These are phyloP conservation scores for Drosophila vallismaia DNA, from an alignment of 2,888 invertebrate species.

Conservation along the genomic window DNA sequence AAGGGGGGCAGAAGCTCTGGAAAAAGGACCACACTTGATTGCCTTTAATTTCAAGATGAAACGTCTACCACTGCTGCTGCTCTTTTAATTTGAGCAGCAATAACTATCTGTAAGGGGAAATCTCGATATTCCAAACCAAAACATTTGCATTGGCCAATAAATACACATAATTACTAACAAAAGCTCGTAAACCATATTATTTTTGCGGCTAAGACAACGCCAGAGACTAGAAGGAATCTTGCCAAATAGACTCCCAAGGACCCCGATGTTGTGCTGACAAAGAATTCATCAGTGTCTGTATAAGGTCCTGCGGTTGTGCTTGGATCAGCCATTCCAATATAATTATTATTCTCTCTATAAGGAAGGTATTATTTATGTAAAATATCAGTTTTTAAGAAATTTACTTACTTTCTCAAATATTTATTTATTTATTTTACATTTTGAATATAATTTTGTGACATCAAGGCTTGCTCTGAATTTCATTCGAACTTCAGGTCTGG, in stretches of 20 bases:
- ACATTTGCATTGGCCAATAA: too few species aligned
- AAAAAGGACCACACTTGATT: slow-evolving; percentile 49
- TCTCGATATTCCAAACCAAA: too few species aligned
- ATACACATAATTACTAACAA: too few species aligned
- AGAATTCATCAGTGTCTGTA: not conserved
- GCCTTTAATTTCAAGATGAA: slow-evolving; percentile 61
- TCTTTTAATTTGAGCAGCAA: slow-evolving; percentile 31
- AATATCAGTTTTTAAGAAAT: too few species aligned
- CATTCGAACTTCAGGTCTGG: too few species aligned
- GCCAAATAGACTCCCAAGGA: not conserved
- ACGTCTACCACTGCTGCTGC: slow-evolving; percentile 1
- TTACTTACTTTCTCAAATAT: too few species aligned
- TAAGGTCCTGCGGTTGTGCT: not conserved
- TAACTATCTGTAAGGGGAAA: not conserved
- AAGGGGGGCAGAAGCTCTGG: not conserved
- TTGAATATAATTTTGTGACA: too few species aligned
- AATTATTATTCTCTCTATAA: not conserved
- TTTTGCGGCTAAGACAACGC: not conserved
- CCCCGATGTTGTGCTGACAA: not conserved
- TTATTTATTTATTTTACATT: too few species aligned
- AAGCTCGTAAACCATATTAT: too few species aligned
- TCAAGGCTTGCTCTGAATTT: not conserved
- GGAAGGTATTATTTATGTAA: too few species aligned
- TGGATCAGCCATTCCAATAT: not conserved
- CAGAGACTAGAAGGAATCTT: not conserved